A percentile compares a stretch with the other conserved stretches of the same genome.
These are phyloP conservation scores for Drosophila tsacasi DNA, from an alignment of 1,140 invertebrate genomes.

Conservation along the genomic window DNA sequence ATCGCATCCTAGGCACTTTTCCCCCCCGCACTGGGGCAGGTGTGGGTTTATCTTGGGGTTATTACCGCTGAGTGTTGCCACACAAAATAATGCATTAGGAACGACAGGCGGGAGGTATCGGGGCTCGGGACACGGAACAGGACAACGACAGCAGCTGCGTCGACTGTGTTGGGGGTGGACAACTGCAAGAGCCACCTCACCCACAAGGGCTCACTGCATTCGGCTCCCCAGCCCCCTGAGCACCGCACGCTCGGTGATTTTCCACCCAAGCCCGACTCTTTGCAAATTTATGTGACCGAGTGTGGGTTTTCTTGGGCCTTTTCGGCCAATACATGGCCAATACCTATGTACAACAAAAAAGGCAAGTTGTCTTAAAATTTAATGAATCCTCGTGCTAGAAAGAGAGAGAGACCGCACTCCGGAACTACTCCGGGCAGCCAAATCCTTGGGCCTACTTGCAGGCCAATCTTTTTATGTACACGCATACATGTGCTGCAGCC, in stretches of 20 bases:
- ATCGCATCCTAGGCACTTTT: slow-evolving; percentile 37
- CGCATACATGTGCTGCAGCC: slow-evolving; percentile 1
- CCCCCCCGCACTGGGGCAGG: slow-evolving; percentile 16
- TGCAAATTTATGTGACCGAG: slow-evolving; percentile 56
- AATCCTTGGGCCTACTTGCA: slow-evolving; percentile 49
- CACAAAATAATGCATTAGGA: slow-evolving; percentile 83
- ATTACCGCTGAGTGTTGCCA: slow-evolving; percentile 83
- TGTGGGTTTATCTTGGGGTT: slow-evolving; percentile 75
- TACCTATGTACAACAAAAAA: slow-evolving; percentile 71
- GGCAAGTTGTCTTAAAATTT: slow-evolving; percentile 79
- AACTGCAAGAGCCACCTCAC: slow-evolving; percentile 32
- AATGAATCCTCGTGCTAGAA: slow-evolving; percentile 67
- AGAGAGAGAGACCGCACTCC: slow-evolving; percentile 22
- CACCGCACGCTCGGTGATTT: slow-evolving; percentile 33
- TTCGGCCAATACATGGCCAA: slow-evolving; percentile 65
- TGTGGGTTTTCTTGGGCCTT: slow-evolving; percentile 80
- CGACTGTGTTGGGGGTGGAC: slow-evolving; percentile 18
- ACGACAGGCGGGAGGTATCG: slow-evolving; percentile 52
- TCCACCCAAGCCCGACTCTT: slow-evolving; percentile 45
- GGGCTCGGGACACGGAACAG: slow-evolving; percentile 36
- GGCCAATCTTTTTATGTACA: slow-evolving; percentile 53
- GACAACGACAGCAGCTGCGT: slow-evolving; percentile 58
- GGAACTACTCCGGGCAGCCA: slow-evolving; percentile 45
- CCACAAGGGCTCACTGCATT: slow-evolving; percentile 54
- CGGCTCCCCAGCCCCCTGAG: background rate